Evolutionary conservation across 2,113 vertebrate genomes (phyloP), one percentile per base, ranked within the genome.

Genomic region (Protobothrops flavoviridis): DNA sequence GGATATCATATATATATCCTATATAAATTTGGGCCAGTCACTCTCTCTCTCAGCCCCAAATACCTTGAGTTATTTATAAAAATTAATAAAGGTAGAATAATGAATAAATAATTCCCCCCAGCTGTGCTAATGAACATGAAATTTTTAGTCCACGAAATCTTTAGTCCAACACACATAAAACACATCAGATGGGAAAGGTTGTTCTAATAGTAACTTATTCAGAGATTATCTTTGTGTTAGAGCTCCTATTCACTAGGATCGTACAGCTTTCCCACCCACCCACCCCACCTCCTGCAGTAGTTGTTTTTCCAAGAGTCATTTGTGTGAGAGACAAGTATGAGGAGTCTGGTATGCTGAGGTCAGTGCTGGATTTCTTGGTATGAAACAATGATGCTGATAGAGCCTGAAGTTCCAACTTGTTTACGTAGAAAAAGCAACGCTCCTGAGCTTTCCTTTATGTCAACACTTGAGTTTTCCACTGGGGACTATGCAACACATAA

Each of bases 261-360:
- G 90, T 94, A 90, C 29, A 94, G 91, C 56, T 93, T 93, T 91
- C 26, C 8, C 8, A 56, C 13, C 1, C n/a, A 2, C 0, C 69
- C 74, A 6, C 13, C 20, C 29, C 24, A 1, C 29, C 56, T 56
- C 11, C 39, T 17, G 90, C 90, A 91, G 89, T 96, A 95, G 87
- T 87, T 92, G 87, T 93, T 96, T 94, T 96, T 96, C 96, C 95
- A 95, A 93, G 94, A 93, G 89, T 95, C 95, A 95, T 94, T 96
- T 96, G 69, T 96, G 91, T 53, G 87, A 95, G 50, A 95, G 81
- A 26, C 59, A 69, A 52, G 91, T 93, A 94, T 29, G 81, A 96
- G 89, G 87, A 95, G 93, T 53, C 95, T 90, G 92, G 33, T 59
- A 89, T 55, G 33, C 2, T 94, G 95, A 96, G 89, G 92, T 94